These are phyloP conservation scores for Myxocyprinus asiaticus DNA, from an alignment of 2,113 vertebrate species.

Conservation along the genomic window DNA sequence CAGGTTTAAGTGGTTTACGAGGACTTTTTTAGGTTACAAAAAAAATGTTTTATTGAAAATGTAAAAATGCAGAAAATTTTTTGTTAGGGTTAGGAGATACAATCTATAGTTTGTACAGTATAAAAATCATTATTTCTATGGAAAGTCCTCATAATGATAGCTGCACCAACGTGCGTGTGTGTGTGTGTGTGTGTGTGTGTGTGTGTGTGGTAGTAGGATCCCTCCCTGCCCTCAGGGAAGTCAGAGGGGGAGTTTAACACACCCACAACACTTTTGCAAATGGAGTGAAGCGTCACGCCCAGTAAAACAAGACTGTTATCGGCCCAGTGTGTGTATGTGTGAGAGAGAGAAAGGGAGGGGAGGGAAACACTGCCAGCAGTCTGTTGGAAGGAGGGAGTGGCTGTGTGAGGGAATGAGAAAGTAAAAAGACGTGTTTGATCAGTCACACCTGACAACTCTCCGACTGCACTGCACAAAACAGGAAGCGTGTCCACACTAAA, in stretches of 20 bases:
- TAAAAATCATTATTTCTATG: no score
- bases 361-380: constrained; percentile 42
- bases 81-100: no score
- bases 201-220: neutral
- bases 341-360: constrained; percentile 40
- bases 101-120: neutral
- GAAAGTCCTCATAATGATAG: no score
- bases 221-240: constrained; percentile 47
- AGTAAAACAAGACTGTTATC: neutral
- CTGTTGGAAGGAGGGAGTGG: constrained; percentile 73
- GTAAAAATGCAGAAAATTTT: no score
- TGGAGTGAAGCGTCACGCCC: constrained; percentile 24
- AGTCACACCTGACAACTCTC: constrained; percentile 47
- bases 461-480: constrained; percentile 30
- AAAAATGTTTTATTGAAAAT: no score
- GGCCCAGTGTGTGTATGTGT: neutral
- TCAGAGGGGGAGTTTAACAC: constrained; percentile 32
- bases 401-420: constrained; percentile 54
- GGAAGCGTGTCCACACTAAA: constrained; percentile 29
- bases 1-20: no score
- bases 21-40: no score
- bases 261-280: neutral
- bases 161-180: no score
- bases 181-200: neutral
- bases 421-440: constrained; percentile 61